Evolutionary conservation across 1,140 invertebrate genomes (phyloP), one percentile per base, ranked within the genome.

Genomic region (Chymomyza costata): DNA sequence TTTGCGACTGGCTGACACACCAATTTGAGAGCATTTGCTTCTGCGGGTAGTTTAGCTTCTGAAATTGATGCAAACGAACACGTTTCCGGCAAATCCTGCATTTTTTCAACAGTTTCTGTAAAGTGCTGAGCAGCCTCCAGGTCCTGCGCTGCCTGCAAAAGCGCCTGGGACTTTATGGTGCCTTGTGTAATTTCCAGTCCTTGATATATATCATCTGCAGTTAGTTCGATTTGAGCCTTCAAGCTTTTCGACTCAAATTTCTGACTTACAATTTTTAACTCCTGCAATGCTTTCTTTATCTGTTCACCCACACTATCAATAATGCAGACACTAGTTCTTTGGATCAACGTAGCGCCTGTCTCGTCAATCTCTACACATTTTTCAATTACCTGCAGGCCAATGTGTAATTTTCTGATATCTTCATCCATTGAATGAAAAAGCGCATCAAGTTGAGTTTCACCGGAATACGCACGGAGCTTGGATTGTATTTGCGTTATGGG

Each of bases 331-430:
- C 90, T 90, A 0, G 90, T 91, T 65, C 88, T 87, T 65, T 91
- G 89, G 1, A 91, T 89, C 14, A 91, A 80, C 1, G 90, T 91
- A 48, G 88, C 89, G 10, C 89, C 89, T 13, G 88, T 88, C 47
- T 88, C 89, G 80, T 91, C 89, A 18, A 91, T 87, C 61, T 91
- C 89, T 25, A 91, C 87, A 69, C 91, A 91, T 81, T 92, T 91
- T 82, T 91, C 90, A 51, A 92, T 87, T 5, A 92, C 86, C 30
- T 88, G 87, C 16, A 92, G 82, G 48, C 88, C 88, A 81, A 90
- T 88, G 68, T 91, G 89, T 7, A 92, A 73, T 17, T 87, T 86
- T 66, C 90, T 89, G 34, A 92, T 86, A 14, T 90, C 87, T 31
- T 89, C 87, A 13, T 88, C 86, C 45, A 92, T 82, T 17, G 87